phyloP scores from a whole-genome alignment of 2,113 vertebrate genomes.

The Leptosomus discolor region DNA sequence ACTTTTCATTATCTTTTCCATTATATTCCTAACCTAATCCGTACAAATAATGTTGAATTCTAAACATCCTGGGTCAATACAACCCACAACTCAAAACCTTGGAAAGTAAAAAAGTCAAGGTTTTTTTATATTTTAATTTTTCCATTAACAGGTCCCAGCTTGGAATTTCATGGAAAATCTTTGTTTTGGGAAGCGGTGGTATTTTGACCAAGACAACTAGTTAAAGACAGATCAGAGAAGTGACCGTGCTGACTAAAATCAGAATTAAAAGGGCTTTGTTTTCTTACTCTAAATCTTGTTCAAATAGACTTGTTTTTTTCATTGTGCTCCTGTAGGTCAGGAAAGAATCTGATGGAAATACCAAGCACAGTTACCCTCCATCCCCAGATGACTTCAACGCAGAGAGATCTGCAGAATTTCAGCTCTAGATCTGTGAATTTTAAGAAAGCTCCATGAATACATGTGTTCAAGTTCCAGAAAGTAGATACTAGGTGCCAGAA shows the following conservation, averaged over 20 bases:
- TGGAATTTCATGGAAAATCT: neutral
- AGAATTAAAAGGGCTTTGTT: neutral
- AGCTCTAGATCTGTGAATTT: neutral
- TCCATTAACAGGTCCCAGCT: neutral
- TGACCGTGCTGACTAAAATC: neutral
- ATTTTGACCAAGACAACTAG: neutral
- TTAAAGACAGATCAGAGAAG: neutral
- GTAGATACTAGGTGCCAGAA: neutral
- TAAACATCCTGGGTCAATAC: neutral
- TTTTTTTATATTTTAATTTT: neutral
- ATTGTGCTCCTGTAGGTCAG: neutral
- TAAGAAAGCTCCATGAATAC: neutral
- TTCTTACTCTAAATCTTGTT: neutral
- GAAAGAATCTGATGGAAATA: neutral
- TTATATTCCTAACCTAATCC: neutral
- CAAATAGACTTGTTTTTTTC: neutral
- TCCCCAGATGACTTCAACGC: neutral
- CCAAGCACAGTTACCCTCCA: neutral
- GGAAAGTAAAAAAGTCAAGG: neutral
- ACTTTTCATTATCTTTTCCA: neutral
- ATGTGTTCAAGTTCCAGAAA: neutral
- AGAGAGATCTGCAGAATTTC: neutral
- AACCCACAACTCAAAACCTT: neutral
- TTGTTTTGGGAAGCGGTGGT: neutral
- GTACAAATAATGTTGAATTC: neutral